Percentiles rank a stretch among this genome's conserved stretches.
Conservation (phyloP, 2,888 invertebrate species). For the Acleris emargana region DNA sequence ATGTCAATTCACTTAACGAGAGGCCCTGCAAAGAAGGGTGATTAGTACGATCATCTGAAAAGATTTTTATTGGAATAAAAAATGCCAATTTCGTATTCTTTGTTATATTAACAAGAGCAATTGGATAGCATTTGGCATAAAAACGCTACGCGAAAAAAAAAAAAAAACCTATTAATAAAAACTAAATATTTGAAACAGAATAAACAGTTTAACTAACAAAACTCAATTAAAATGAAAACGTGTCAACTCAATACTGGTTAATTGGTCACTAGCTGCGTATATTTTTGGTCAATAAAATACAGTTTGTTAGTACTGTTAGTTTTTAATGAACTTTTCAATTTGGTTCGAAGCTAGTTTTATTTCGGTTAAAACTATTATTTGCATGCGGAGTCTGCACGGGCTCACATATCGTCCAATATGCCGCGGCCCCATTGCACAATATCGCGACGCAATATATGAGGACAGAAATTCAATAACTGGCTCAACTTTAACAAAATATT, state of each 20-base stretch:
- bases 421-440: constrained; percentile 24
- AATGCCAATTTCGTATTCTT: not conserved
- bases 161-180: too few relatives aligned
- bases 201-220: too few relatives aligned
- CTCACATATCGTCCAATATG: constrained; percentile 25
- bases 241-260: not conserved
- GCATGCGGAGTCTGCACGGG: constrained; percentile 12
- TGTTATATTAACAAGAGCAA: not conserved
- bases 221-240: too few relatives aligned
- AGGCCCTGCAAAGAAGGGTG: not conserved
- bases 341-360: not conserved
- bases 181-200: too few relatives aligned
- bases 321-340: constrained; percentile 2
- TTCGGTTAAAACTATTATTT: constrained; percentile 18
- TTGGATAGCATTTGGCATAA: not conserved
- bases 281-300: not conserved
- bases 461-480: constrained; percentile 50
- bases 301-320: not conserved
- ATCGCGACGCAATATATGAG: constrained; percentile 19
- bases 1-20: constrained; percentile 7
- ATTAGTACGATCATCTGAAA: constrained; percentile 4
- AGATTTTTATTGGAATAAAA: not conserved
- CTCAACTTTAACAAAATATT: constrained; percentile 49
- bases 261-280: not conserved
- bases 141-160: too few relatives aligned